Conservation (phyloP, 2,113 vertebrate species). For the Eptatretus burgeri region DNA sequence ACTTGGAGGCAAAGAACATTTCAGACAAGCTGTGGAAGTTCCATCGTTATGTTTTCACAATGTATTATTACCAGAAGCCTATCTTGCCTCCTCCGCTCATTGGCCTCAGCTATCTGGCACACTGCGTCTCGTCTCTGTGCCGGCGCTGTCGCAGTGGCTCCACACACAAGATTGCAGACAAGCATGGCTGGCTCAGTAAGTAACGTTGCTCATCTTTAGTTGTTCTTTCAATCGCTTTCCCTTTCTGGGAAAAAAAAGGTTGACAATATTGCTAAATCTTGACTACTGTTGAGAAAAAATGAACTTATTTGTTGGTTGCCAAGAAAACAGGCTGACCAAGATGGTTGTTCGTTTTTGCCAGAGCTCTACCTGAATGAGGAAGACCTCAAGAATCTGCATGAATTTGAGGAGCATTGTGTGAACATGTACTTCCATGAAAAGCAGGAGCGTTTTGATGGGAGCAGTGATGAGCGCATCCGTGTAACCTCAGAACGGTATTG, state of each 20-base stretch:
- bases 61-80: constrained; percentile 62
- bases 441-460: constrained; percentile 23
- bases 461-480: constrained; percentile 32
- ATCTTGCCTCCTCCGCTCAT: constrained; percentile 72
- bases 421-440: constrained; percentile 45
- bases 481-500: constrained; percentile 39
- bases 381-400: constrained; percentile 58
- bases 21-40: constrained; percentile 79
- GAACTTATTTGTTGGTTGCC: no score
- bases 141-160: constrained; percentile 11
- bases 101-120: constrained; percentile 31
- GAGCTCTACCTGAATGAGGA: constrained; percentile 50
- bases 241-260: no score
- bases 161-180: neutral
- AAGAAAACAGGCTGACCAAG: neutral
- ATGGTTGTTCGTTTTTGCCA: constrained; percentile 13
- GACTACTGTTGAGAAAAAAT: no score
- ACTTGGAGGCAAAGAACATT: constrained; percentile 45
- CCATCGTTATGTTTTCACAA: constrained; percentile 77
- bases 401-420: constrained; percentile 73
- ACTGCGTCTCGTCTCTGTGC: constrained; percentile 26
- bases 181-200: constrained; percentile 6
- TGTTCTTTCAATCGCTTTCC: no score
- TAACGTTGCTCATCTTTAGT: neutral
- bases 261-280: no score